Percentiles rank a stretch among this genome's conserved stretches.
These are phyloP conservation scores for Trochalopteron elliotii DNA, from an alignment of 2,113 vertebrate species.

Conservation along the genomic window DNA sequence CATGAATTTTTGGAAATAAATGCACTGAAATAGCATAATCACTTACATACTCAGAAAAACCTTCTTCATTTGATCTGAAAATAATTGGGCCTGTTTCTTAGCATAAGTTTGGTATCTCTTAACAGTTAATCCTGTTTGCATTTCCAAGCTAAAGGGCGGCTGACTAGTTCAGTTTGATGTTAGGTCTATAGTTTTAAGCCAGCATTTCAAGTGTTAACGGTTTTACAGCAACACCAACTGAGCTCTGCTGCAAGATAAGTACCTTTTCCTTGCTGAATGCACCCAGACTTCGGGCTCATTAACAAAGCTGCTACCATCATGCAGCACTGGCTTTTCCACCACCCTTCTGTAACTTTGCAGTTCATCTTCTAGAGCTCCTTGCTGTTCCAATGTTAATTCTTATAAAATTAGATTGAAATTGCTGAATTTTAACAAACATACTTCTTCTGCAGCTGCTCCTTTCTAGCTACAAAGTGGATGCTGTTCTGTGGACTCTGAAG, in stretches of 20 bases:
- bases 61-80: not conserved
- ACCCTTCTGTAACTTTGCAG: not conserved
- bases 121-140: not conserved
- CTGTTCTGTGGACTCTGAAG: not conserved
- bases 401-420: not conserved
- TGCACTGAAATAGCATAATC: not conserved
- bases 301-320: not conserved
- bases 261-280: not conserved
- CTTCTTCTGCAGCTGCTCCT: not conserved
- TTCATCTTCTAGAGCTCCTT: not conserved
- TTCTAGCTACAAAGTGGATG: not conserved
- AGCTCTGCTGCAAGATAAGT: not conserved
- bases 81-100: not conserved
- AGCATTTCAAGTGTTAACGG: not conserved
- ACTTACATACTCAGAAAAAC: rapidly evolving
- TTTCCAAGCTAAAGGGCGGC: not conserved
- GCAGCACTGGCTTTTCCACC: not conserved
- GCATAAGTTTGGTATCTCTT: not conserved
- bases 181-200: not conserved
- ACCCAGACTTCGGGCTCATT: not conserved
- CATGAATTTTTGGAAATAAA: not conserved
- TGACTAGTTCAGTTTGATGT: not conserved
- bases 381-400: not conserved
- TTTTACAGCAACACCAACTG: not conserved
- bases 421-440: not conserved